Base-by-base conservation (phyloP, 2,113 vertebrate genomes). In the Cromileptes altivelis region DNA sequence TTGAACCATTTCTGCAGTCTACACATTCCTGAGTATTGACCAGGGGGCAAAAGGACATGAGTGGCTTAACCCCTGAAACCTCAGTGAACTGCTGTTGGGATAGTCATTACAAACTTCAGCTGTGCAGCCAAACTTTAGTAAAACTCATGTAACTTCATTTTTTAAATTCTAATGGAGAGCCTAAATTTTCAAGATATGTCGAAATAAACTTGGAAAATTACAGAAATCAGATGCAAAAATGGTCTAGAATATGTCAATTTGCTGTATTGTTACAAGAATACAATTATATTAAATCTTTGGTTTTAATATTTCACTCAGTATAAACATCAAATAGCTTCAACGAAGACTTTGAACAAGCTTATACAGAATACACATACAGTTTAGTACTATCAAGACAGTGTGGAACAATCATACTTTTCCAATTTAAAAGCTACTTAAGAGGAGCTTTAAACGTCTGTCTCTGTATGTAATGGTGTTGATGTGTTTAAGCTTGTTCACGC, bases 21-120 rank as follows among this genome's bases (percentile, higher is more conserved):
- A 57, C 87, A 80, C 91, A 92, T 92, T 91, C 90, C 91, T 90
- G 21, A 80, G 74, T 62, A 3, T 13, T 75, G 82, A 65, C 73
- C 84, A 62, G 84, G 40, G 84, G 85, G 63, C 70, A 79, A 74
- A 40, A 81, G 84, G 80, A 87, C 85, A 87, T 58, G 52, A 70
- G 68, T 65, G 57, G 81, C 82, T 81, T 82, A 78, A 89, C 82
- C 80, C 57, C 75, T 61, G 37, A 68, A 60, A 63, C 77, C 81
- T 56, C 49, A 4, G 62, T 56, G 86, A 78, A 80, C 82, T 71
- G 47, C 71, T 6, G 47, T 27, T 76, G 80, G 55, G 56, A 33
- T 45, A 9, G 50, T 82, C 70, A 80, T 71, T 76, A 70, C 81
- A 78, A 50, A 70, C 49, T 70, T 65, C 45, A 69, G 67, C 84